These are phyloP conservation scores for Poeciliopsis paucimaculata DNA, from an alignment of 2,797 vertebrate genomes.

Conservation along the genomic window DNA sequence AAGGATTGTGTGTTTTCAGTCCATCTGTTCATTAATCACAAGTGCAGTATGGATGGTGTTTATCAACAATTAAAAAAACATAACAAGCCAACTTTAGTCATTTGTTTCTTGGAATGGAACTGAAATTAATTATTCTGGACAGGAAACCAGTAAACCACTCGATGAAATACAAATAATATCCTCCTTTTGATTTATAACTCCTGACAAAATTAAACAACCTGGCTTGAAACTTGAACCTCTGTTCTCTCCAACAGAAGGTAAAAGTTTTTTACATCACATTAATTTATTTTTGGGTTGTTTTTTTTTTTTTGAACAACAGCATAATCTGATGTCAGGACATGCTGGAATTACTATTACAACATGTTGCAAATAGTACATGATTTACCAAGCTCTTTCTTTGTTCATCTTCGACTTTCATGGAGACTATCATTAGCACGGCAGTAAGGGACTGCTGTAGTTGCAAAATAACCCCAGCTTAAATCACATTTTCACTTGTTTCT, in stretches of 20 bases:
- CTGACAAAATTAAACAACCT: neutral
- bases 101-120: slow-evolving; percentile 72
- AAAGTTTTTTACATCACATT: neutral
- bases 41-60: slow-evolving; percentile 74
- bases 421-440: neutral
- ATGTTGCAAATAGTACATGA: neutral
- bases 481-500: neutral
- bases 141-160: slow-evolving; percentile 53
- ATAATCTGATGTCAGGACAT: neutral
- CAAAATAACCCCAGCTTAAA: neutral
- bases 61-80: slow-evolving; percentile 75
- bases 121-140: slow-evolving; percentile 58
- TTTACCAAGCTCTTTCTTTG: neutral
- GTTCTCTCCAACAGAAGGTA: neutral
- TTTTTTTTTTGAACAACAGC: neutral
- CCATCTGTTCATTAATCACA: slow-evolving; percentile 81
- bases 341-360: neutral
- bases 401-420: neutral
- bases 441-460: neutral
- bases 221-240: neutral
- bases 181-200: slow-evolving; percentile 1
- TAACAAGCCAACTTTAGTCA: slow-evolving; percentile 74
- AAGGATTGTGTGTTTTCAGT: slow-evolving; percentile 68
- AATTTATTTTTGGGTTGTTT: neutral
- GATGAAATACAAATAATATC: slow-evolving; percentile 6